phyloP scores from a whole-genome alignment of 2,113 vertebrate genomes.

The Pycnonotus jocosus region DNA sequence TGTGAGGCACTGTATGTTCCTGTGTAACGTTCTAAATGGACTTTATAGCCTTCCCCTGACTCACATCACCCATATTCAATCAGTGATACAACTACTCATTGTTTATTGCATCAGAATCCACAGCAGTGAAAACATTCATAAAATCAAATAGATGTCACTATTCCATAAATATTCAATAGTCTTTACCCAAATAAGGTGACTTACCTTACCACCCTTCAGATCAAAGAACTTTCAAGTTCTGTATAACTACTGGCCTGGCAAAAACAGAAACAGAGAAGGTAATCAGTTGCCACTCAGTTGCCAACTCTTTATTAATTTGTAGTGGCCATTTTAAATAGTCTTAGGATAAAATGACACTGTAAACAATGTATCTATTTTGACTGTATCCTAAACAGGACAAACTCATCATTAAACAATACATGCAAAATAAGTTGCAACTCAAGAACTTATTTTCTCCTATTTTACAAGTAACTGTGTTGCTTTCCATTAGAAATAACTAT shows the following conservation, averaged over 20 bases:
- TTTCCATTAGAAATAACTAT: neutral
- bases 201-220: no score
- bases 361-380: neutral
- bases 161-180: neutral
- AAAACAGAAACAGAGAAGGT: neutral
- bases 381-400: neutral
- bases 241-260: neutral
- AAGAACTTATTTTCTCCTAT: neutral
- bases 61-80: neutral
- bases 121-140: neutral
- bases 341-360: neutral
- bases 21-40: neutral
- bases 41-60: neutral
- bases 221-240: neutral
- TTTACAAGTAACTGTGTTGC: neutral
- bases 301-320: neutral
- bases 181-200: neutral
- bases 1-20: neutral
- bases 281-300: neutral
- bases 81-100: neutral
- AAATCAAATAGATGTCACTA: neutral
- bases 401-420: neutral
- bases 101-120: neutral
- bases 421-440: neutral
- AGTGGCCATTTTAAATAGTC: neutral